phyloP scores from a whole-genome alignment of 2,888 invertebrate genomes.

The Epistrophella euchroma region DNA sequence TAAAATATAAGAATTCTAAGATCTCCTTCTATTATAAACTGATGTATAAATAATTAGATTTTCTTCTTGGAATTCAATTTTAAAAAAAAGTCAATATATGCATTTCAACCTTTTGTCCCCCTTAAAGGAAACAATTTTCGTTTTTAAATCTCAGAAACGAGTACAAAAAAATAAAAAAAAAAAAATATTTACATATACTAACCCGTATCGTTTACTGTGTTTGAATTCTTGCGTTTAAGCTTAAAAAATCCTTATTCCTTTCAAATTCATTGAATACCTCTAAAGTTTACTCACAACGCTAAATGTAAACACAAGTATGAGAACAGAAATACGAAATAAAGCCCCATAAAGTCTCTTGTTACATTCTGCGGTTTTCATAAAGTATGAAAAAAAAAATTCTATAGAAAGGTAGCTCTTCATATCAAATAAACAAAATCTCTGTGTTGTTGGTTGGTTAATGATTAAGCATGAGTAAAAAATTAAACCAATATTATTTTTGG shows the following conservation, averaged over 20 bases:
- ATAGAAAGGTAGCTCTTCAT: slow-evolving; percentile 3
- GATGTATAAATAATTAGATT: neutral
- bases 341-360: slow-evolving; percentile 19
- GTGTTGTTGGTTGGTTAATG: slow-evolving; percentile 1
- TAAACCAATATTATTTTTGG: slow-evolving; percentile 25
- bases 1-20: too few species aligned
- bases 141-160: neutral
- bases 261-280: slow-evolving; percentile 7
- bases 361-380: slow-evolving; percentile 18
- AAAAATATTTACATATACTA: neutral
- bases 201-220: neutral
- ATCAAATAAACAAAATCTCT: slow-evolving; percentile 6
- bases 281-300: neutral
- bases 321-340: neutral
- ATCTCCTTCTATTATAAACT: too few species aligned
- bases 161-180: neutral
- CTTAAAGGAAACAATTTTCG: neutral
- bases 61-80: neutral
- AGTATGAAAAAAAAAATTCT: neutral
- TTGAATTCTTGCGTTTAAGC: neutral
- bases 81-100: neutral
- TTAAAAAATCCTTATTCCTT: neutral
- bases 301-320: neutral
- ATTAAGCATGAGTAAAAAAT: slow-evolving; percentile 3
- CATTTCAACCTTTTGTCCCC: neutral